phyloP scores from a whole-genome alignment of 1,140 invertebrate genomes.

The Cepaea nemoralis region DNA sequence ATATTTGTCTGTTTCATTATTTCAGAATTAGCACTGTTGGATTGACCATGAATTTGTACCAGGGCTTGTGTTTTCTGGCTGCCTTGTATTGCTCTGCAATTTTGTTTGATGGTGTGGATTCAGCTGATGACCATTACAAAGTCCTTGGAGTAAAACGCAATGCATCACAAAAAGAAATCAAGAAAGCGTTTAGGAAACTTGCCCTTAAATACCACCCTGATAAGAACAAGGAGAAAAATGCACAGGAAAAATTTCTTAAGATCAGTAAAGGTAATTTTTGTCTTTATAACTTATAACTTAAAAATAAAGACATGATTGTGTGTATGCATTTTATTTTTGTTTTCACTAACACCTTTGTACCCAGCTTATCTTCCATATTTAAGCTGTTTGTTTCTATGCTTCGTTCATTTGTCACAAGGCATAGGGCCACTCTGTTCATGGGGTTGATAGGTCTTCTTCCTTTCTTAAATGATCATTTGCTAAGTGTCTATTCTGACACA shows the following conservation, averaged over 20 bases:
- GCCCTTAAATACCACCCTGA: constrained; percentile 99
- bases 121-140: constrained; percentile 88
- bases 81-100: not conserved
- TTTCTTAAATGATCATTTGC: too few relatives aligned
- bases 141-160: constrained; percentile 90
- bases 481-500: too few relatives aligned
- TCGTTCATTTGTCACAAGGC: too few relatives aligned
- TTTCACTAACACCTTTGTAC: too few relatives aligned
- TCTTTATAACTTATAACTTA: too few relatives aligned
- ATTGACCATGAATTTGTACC: not conserved
- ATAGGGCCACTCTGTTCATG: too few relatives aligned
- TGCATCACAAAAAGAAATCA: constrained; percentile 91
- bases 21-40: not conserved
- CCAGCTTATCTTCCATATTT: too few relatives aligned
- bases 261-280: constrained; percentile 67
- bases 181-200: constrained; percentile 87
- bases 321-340: too few relatives aligned
- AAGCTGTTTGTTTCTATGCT: too few relatives aligned
- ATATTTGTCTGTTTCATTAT: not conserved
- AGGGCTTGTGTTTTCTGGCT: not conserved
- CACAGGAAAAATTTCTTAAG: constrained; percentile 70
- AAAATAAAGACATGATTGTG: too few relatives aligned
- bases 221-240: constrained; percentile 85
- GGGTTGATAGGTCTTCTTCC: too few relatives aligned
- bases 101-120: constrained; percentile 12